Percentiles rank a stretch among this genome's conserved stretches.
Evolutionary conservation across 2,797 vertebrate species (phyloP).

Genomic region (Hylomyscus alleni): DNA sequence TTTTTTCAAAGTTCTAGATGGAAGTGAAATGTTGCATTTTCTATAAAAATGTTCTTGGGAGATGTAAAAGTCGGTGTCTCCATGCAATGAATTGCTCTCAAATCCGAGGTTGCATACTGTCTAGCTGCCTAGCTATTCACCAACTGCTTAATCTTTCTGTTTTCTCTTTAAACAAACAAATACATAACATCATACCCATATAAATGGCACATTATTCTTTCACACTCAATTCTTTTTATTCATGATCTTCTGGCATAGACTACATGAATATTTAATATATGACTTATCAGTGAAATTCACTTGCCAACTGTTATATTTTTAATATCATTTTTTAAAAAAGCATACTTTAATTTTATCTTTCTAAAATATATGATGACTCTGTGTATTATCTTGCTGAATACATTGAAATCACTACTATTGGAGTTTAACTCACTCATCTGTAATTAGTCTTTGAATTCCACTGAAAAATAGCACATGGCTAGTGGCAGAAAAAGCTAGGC

Average conservation of each 20-base stretch:
- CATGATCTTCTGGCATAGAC: conserved; percentile 22
- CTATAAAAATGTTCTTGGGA: conserved; percentile 8
- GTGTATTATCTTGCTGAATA: conserved; percentile 62
- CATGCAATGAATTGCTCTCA: not conserved
- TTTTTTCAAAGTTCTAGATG: not conserved
- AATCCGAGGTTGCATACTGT: not conserved
- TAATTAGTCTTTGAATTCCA: conserved; percentile 79
- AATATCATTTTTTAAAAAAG: conserved; percentile 9
- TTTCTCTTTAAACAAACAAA: not conserved
- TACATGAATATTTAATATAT: conserved; percentile 7
- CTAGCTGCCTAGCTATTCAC: not conserved
- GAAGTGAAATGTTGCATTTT: conserved; percentile 1
- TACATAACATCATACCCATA: not conserved
- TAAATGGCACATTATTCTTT: not conserved
- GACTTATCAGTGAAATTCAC: conserved; percentile 40
- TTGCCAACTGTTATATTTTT: conserved; percentile 21
- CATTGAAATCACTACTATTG: conserved; percentile 38
- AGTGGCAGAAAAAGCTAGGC: conserved; percentile 10
- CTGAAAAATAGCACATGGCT: conserved; percentile 25
- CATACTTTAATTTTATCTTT: conserved; percentile 29
- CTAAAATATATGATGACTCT: conserved; percentile 34
- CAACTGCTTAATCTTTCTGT: not conserved
- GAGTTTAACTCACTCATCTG: conserved; percentile 67
- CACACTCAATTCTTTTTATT: not conserved
- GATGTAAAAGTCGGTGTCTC: not conserved